phyloP scores from a whole-genome alignment of 2,797 vertebrate species.

The Ctenopoma kingsleyae region DNA sequence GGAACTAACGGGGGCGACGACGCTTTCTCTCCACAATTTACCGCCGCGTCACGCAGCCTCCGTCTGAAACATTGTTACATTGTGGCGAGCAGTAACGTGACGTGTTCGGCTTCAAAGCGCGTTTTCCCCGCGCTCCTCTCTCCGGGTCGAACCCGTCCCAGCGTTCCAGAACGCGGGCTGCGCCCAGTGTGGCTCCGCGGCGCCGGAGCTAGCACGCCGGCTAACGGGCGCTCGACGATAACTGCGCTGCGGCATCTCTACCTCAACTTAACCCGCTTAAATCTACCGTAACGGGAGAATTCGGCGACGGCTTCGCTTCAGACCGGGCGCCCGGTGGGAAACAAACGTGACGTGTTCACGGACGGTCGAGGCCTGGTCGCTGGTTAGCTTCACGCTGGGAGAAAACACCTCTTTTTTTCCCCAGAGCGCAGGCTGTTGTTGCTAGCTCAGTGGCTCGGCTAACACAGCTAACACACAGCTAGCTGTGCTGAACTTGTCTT shows the following conservation, averaged over 20 bases:
- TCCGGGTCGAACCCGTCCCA: too few species aligned
- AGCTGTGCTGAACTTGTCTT: constrained; percentile 55
- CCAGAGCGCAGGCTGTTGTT: constrained; percentile 66
- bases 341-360: not conserved
- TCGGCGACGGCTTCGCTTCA: accelerated
- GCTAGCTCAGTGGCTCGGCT: constrained; percentile 59
- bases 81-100: accelerated
- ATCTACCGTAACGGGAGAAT: accelerated
- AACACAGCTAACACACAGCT: too few species aligned
- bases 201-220: constrained; percentile 67
- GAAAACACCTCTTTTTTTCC: constrained; percentile 66
- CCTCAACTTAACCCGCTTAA: constrained; percentile 40
- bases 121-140: too few species aligned
- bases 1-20: not conserved
- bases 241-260: constrained; percentile 53
- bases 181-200: not conserved
- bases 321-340: accelerated
- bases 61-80: too few species aligned
- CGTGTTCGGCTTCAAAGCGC: too few species aligned
- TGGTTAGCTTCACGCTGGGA: constrained; percentile 54
- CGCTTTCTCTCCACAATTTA: too few species aligned
- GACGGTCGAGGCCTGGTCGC: constrained; percentile 26
- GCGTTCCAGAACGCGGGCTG: too few species aligned
- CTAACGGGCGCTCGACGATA: constrained; percentile 75
- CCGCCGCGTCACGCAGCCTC: accelerated